phyloP scores from a whole-genome alignment of 2,113 vertebrate species.

The Crypturellus undulatus region DNA sequence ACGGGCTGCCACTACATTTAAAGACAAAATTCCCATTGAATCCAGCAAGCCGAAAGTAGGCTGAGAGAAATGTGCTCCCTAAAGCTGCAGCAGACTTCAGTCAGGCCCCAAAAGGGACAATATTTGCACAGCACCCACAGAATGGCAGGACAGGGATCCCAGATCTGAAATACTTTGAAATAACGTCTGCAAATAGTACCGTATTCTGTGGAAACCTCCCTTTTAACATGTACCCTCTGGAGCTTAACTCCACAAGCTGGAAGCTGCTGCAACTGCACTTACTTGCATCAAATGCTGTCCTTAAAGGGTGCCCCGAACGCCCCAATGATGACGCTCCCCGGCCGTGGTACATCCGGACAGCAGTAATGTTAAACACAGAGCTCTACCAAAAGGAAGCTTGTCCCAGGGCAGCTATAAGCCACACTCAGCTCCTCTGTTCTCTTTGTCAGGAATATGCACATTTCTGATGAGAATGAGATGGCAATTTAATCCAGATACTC shows the following conservation, averaged over 20 bases:
- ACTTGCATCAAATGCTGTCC: background rate
- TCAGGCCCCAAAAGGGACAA: constrained; percentile 36
- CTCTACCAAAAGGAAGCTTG: background rate
- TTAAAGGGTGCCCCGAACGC: background rate
- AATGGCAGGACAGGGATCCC: background rate
- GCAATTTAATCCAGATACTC: constrained; percentile 17
- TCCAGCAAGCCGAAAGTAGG: constrained; percentile 48
- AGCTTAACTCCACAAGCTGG: background rate
- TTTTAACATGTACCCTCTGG: background rate
- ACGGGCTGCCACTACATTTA: background rate
- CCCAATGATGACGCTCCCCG: background rate
- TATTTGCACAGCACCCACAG: background rate
- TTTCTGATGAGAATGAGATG: background rate
- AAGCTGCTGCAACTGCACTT: background rate
- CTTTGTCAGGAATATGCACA: background rate
- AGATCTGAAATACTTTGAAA: background rate
- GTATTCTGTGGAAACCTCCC: background rate
- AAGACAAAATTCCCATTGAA: constrained; percentile 66
- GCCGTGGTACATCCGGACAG: background rate
- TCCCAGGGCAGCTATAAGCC: background rate
- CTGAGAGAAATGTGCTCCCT: constrained; percentile 23
- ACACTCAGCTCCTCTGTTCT: background rate
- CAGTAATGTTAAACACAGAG: background rate
- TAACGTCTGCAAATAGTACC: constrained; percentile 1
- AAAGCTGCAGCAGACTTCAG: constrained; percentile 36